Evolutionary conservation across 2,113 vertebrate species (phyloP).

Genomic region (Cairina moschata): DNA sequence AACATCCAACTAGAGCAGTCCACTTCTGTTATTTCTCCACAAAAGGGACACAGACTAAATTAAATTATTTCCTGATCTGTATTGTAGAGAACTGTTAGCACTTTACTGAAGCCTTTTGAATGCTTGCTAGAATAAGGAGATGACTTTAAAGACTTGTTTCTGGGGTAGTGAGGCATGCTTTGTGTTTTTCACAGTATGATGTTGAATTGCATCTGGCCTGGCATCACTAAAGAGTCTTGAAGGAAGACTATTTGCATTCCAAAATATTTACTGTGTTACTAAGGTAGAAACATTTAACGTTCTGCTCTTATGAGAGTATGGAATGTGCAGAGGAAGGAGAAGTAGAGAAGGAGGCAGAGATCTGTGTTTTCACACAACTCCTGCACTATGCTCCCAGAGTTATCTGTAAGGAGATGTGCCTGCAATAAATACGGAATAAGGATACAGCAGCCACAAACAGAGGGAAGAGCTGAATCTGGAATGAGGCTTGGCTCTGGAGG

Average conservation of each 20-base stretch:
- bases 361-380: background rate
- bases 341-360: background rate
- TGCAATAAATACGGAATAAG: background rate
- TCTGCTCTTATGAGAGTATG: accelerated
- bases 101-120: background rate
- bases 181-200: background rate
- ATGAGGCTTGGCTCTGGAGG: background rate
- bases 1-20: background rate
- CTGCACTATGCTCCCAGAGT: background rate
- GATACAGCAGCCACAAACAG: background rate
- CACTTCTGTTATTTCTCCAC: background rate
- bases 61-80: background rate
- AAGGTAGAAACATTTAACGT: background rate
- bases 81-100: background rate
- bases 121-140: background rate
- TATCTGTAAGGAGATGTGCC: background rate
- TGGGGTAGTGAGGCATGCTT: background rate
- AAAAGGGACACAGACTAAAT: background rate
- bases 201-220: background rate
- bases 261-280: background rate
- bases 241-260: background rate
- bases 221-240: background rate
- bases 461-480: background rate
- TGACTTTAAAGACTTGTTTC: background rate
- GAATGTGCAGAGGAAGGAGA: background rate